Evolutionary conservation across 2,888 invertebrate species (phyloP).

Genomic region (Bursaphelenchus okinawaensis): DNA sequence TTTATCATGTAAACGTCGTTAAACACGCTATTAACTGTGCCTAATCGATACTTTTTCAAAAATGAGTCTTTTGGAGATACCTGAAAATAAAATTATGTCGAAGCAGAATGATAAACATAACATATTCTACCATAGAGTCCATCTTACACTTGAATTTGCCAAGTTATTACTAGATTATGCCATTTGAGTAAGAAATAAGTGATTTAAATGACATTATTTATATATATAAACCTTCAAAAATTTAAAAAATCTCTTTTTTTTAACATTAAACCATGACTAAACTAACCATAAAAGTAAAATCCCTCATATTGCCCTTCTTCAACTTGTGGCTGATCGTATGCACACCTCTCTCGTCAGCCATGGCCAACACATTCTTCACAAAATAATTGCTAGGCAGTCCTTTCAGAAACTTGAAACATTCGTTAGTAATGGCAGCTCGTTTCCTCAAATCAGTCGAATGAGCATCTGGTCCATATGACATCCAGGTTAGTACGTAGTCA

Average conservation of each 20-base stretch:
- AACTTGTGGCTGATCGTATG: not conserved
- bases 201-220: too few relatives aligned
- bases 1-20: constrained; percentile 18
- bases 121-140: not conserved
- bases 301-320: not conserved
- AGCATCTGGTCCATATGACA: constrained; percentile 25
- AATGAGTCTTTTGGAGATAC: constrained; percentile 14
- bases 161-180: too few relatives aligned
- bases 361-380: not conserved
- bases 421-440: not conserved
- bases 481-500: constrained; percentile 25
- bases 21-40: constrained; percentile 14
- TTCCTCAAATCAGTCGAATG: not conserved
- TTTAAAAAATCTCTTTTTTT: too few relatives aligned
- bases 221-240: too few relatives aligned
- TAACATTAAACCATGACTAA: not conserved
- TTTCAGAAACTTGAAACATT: constrained; percentile 6
- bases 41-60: constrained; percentile 19
- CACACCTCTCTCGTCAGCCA: constrained; percentile 5
- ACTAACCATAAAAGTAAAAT: not conserved
- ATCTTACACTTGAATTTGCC: not conserved
- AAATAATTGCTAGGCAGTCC: constrained; percentile 2
- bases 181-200: too few relatives aligned
- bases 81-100: too few relatives aligned
- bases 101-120: too few relatives aligned